These are phyloP conservation scores for Craniophora ligustri DNA, from an alignment of 2,888 invertebrate species.

Conservation along the genomic window DNA sequence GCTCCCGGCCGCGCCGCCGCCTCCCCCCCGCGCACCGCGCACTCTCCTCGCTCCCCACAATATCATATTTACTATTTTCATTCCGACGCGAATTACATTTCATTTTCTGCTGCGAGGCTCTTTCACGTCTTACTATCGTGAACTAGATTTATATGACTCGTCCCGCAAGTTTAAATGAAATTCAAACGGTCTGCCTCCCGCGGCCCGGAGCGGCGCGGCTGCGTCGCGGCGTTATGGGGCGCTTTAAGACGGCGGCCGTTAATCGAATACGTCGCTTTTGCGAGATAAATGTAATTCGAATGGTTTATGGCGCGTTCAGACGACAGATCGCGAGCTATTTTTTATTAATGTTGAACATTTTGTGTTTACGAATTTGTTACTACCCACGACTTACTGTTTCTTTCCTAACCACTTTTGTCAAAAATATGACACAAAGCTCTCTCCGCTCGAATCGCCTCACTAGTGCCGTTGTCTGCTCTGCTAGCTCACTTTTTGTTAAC, in stretches of 20 bases:
- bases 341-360: constrained; percentile 3
- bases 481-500: constrained; percentile 2
- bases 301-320: constrained; percentile 22
- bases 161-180: constrained; percentile 41
- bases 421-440: too few species aligned
- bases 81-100: constrained; percentile 60
- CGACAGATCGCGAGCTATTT: neutral
- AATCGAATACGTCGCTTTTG: constrained; percentile 28
- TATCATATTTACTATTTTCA: constrained; percentile 65
- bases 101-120: constrained; percentile 54
- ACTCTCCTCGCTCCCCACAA: constrained; percentile 30
- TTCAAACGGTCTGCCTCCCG: constrained; percentile 4
- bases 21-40: neutral
- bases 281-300: constrained; percentile 31
- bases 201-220: constrained; percentile 7
- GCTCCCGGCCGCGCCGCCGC: constrained; percentile 14
- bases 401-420: too few species aligned
- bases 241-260: neutral
- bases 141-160: constrained; percentile 46
- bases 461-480: neutral
- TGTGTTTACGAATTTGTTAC: too few species aligned
- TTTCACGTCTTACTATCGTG: constrained; percentile 41
- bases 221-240: constrained; percentile 6
- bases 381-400: too few species aligned
- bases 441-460: neutral